Conservation (phyloP, 2,113 vertebrate genomes). For the Stictonetta naevosa region DNA sequence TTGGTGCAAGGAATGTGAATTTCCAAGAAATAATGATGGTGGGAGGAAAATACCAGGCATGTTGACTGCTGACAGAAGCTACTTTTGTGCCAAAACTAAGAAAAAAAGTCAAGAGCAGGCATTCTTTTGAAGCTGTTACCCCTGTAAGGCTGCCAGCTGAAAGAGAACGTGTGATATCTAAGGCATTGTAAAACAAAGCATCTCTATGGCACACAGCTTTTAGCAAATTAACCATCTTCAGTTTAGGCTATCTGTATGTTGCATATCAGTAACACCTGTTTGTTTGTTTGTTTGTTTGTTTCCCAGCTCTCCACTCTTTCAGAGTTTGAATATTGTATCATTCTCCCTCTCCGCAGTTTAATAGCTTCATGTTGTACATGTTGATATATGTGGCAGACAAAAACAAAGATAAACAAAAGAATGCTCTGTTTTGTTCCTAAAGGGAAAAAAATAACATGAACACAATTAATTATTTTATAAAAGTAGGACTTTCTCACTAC, state of each 20-base stretch:
- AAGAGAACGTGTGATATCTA: not conserved
- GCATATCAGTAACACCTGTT: not conserved
- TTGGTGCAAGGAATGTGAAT: slow-evolving; percentile 46
- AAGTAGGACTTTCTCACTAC: not conserved
- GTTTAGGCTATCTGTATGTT: not conserved
- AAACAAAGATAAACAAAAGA: slow-evolving; percentile 12
- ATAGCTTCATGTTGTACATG: not conserved
- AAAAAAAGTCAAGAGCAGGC: not conserved
- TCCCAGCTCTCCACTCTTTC: not conserved
- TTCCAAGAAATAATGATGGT: slow-evolving; percentile 50
- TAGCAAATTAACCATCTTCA: slow-evolving; percentile 4
- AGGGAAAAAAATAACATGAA: not conserved
- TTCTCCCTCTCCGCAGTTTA: not conserved
- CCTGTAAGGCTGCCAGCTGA: slow-evolving; percentile 30
- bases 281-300: not conserved
- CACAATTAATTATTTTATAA: slow-evolving; percentile 12
- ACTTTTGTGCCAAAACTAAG: slow-evolving; percentile 22
- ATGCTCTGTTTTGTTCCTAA: not conserved
- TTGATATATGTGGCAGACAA: not conserved
- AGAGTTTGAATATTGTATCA: not conserved
- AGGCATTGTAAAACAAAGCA: not conserved
- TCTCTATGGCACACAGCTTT: not conserved
- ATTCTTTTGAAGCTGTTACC: slow-evolving; percentile 16
- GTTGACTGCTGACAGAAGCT: slow-evolving; percentile 8
- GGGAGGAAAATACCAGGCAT: slow-evolving; percentile 42